phyloP scores from a whole-genome alignment of 2,113 vertebrate genomes.

The Tragulus kanchil region DNA sequence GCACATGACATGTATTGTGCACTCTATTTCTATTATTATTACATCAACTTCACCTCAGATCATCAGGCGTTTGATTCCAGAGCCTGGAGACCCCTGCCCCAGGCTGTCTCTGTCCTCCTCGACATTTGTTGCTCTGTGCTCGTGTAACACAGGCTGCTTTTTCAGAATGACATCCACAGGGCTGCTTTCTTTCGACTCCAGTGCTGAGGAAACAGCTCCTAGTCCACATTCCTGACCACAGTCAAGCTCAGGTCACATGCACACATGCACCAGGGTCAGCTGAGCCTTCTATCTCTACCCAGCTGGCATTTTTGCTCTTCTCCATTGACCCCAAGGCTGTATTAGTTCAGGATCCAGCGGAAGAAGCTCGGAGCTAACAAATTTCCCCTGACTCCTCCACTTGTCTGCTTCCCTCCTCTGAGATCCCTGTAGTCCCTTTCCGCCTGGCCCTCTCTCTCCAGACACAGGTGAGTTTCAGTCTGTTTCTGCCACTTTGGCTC shows the following conservation, averaged over 20 bases:
- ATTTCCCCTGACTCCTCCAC: not conserved
- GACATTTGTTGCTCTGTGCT: not conserved
- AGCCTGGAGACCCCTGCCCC: not conserved
- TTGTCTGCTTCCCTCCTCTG: too few relatives aligned
- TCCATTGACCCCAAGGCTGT: not conserved
- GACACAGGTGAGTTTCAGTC: not conserved
- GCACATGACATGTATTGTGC: not conserved
- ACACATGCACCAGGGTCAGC: not conserved
- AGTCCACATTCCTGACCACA: too few relatives aligned
- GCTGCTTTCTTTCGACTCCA: not conserved
- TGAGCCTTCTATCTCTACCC: not conserved
- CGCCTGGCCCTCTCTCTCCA: not conserved
- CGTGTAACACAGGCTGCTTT: not conserved
- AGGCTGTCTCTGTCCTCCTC: not conserved
- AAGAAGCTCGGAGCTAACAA: not conserved
- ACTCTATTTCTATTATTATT: not conserved
- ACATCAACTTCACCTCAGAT: not conserved
- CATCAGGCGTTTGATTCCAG: not conserved
- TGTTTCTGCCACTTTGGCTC: not conserved
- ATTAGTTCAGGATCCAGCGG: not conserved
- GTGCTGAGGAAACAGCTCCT: not conserved
- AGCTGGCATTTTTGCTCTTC: not conserved
- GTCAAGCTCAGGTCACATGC: rapidly evolving
- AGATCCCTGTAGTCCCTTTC: rapidly evolving
- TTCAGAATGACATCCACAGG: rapidly evolving